Evolutionary conservation across 2,797 vertebrate genomes (phyloP).

Genomic region (Lepilemur septentrionalis): DNA sequence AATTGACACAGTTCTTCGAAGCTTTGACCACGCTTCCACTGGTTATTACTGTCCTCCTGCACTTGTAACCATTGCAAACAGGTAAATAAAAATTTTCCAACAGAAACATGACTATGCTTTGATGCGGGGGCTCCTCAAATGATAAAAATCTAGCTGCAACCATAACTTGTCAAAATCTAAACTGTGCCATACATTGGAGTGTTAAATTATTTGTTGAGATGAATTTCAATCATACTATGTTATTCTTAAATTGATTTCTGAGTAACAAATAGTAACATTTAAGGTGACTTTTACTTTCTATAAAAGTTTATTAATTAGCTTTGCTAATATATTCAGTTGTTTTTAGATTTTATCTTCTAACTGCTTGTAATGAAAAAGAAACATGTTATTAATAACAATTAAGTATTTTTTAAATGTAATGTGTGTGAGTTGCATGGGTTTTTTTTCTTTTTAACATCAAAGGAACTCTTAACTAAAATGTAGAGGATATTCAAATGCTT

Average conservation of each 20-base stretch:
- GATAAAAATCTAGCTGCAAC: constrained; percentile 27
- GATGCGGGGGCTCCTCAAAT: background rate
- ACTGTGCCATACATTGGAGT: background rate
- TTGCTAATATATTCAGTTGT: constrained; percentile 36
- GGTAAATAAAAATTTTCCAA: constrained; percentile 83
- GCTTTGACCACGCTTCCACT: constrained; percentile 87
- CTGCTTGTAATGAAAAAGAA: background rate
- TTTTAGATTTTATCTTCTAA: constrained; percentile 46
- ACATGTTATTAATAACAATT: background rate
- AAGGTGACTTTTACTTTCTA: constrained; percentile 57
- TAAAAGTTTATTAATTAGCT: constrained; percentile 20
- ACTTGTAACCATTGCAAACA: constrained; percentile 92
- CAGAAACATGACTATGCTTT: constrained; percentile 53
- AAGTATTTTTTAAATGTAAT: constrained; percentile 24
- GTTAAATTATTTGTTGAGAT: constrained; percentile 59
- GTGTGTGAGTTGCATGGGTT: background rate
- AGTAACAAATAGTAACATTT: constrained; percentile 30
- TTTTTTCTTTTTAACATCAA: background rate
- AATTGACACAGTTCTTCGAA: constrained; percentile 89
- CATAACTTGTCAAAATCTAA: constrained; percentile 66
- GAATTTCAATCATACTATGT: constrained; percentile 58
- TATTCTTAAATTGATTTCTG: constrained; percentile 56
- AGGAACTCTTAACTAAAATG: constrained; percentile 34
- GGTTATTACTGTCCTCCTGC: constrained; percentile 93
- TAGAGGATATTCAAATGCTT: background rate